These are phyloP conservation scores for Corythaeola cristata DNA, from an alignment of 2,113 vertebrate species.

Conservation along the genomic window DNA sequence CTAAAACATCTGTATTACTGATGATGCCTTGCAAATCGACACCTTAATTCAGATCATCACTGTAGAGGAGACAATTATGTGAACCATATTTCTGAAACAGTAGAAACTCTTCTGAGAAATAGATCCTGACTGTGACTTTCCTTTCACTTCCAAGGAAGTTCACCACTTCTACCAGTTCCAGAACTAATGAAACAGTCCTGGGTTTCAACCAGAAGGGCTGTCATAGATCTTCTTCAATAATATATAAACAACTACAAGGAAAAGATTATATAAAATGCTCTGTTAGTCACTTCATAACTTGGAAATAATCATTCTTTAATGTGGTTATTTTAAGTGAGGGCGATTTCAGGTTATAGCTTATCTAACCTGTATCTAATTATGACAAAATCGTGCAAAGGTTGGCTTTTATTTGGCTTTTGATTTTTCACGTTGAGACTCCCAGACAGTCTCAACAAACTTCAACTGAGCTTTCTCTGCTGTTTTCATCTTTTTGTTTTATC, in stretches of 20 bases:
- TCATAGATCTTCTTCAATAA: neutral
- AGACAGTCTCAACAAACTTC: neutral
- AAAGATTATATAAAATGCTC: neutral
- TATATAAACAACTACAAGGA: neutral
- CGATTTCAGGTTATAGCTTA: neutral
- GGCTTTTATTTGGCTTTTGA: neutral
- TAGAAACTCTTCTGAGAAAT: neutral
- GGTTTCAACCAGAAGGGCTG: neutral
- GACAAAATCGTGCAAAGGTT: neutral
- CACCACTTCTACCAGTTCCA: neutral
- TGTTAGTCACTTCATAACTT: neutral
- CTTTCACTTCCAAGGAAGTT: neutral
- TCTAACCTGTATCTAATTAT: neutral
- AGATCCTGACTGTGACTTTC: neutral
- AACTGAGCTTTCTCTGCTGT: neutral
- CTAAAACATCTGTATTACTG: neutral
- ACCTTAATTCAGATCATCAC: neutral
- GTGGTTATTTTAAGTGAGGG: neutral
- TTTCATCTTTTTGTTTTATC: neutral
- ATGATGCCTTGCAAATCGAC: neutral
- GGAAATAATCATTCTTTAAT: neutral
- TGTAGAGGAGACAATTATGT: neutral
- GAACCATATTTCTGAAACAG: neutral
- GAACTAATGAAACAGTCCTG: neutral
- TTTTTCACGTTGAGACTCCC: neutral